Conservation (phyloP, 2,888 invertebrate genomes). For the Melinopterus prodromus region DNA sequence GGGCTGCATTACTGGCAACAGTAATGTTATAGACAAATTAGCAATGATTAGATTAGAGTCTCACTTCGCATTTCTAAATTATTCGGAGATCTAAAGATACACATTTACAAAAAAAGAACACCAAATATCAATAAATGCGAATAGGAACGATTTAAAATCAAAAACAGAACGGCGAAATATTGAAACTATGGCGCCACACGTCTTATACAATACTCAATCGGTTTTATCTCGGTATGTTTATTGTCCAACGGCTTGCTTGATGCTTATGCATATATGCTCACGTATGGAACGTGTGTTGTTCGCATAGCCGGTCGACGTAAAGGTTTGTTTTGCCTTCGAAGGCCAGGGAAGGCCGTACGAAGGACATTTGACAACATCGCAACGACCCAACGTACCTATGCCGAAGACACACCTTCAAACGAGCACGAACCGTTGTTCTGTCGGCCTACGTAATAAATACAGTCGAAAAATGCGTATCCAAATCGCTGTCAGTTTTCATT, state of each 20-base stretch:
- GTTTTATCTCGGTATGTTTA: neutral
- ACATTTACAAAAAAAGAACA: no score
- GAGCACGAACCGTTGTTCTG: neutral
- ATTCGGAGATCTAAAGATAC: no score
- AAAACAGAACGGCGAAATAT: neutral
- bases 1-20: no score
- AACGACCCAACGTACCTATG: conserved; percentile 1
- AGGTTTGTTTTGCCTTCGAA: conserved; percentile 38
- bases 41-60: no score
- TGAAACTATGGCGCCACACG: neutral
- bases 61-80: no score
- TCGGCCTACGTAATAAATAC: neutral
- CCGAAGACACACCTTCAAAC: conserved; percentile 17
- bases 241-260: neutral
- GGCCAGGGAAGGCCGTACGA: conserved; percentile 54
- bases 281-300: neutral
- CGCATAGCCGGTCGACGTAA: neutral
- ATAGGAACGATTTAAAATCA: no score
- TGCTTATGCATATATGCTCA: neutral
- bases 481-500: neutral
- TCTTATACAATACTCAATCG: neutral
- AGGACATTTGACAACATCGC: conserved; percentile 50
- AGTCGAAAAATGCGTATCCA: neutral
- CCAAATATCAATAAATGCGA: no score
- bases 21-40: no score